phyloP scores from a whole-genome alignment of 2,113 vertebrate genomes.

The Turnix velox region DNA sequence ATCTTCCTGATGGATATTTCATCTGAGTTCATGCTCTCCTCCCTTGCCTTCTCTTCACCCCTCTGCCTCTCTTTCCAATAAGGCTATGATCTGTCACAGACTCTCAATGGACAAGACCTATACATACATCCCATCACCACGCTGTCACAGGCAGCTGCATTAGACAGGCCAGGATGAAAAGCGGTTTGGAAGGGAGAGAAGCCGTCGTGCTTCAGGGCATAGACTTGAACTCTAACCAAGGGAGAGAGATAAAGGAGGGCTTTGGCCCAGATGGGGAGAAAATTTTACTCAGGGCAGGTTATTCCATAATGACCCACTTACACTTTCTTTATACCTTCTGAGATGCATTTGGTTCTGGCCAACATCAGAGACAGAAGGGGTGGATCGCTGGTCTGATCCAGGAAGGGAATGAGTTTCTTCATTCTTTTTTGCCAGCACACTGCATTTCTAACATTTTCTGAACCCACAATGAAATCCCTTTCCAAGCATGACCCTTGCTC shows the following conservation, averaged over 20 bases:
- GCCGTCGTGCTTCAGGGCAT: slow-evolving; percentile 31
- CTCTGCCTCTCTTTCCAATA: slow-evolving; percentile 22
- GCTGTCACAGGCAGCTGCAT: slow-evolving; percentile 38
- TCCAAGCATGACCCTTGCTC: slow-evolving; percentile 47
- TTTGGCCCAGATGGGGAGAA: slow-evolving; percentile 24
- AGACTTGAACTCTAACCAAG: slow-evolving; percentile 50
- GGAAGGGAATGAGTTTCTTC: slow-evolving; percentile 13
- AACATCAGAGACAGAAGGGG: slow-evolving; percentile 42
- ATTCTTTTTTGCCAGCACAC: background rate
- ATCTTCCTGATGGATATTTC: slow-evolving; percentile 55
- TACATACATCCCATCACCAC: slow-evolving; percentile 42
- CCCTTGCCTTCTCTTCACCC: background rate
- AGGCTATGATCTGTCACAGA: slow-evolving; percentile 42
- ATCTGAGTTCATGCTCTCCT: slow-evolving; percentile 34
- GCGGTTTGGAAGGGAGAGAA: slow-evolving; percentile 20
- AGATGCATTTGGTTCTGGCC: slow-evolving; percentile 35
- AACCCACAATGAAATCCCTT: slow-evolving; percentile 27
- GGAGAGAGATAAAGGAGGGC: slow-evolving; percentile 39
- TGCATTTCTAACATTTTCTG: slow-evolving; percentile 25
- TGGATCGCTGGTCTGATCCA: slow-evolving; percentile 23
- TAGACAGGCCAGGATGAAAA: slow-evolving; percentile 53
- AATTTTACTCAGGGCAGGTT: slow-evolving; percentile 30
- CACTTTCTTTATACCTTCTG: slow-evolving; percentile 19
- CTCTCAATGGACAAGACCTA: slow-evolving; percentile 49
- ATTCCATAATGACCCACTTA: slow-evolving; percentile 53